Base-by-base conservation (phyloP, 2,113 vertebrate species). In the Phocoena phocoena region DNA sequence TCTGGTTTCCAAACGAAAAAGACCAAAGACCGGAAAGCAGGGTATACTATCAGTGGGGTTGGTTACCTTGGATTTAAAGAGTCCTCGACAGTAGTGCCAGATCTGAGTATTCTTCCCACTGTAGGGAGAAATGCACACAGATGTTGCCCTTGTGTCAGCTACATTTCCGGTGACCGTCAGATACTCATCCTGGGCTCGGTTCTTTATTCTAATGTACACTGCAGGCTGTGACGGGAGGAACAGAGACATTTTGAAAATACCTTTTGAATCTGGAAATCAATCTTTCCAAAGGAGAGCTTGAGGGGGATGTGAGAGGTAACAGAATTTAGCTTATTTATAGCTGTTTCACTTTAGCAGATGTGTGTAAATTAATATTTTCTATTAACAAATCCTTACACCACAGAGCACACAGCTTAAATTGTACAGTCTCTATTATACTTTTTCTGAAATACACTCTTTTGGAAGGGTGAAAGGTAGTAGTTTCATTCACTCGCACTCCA, bases 51-150 rank as follows among this genome's bases (percentile, higher is more conserved):
- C 23, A 2, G 63, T 3, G 31, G 8, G 20, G 21, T 10, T 5
- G 38, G 44, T 96, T 93, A 98, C 99, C 99, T 99, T 99, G 97
- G 99, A 98, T 95, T 99, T 99, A 95, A 99, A 92, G 58, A 99
- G 98, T 4, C 99, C 99, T 1, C 9, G 93, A 26, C 97, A 98
- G 97, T 99, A 99, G 97, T 98, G 94, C 99, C 99, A 99, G 96
- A 99, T 95, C 98, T 99, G 99, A 4, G 98, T 98, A 26, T 95
- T 81, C 93, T 97, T 98, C 38, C 98, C 97, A 0, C 71, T 97
- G 65, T 96, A 98, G 0, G 99, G 98, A 76, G 98, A 97, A 0
- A 98, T 90, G 1, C 97, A 99, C 90, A 99, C 98, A 1, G 98
- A 99, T 1, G 98, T 94, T 0, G 98, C 98, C 89, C 98, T 98